Conservation (phyloP, 2,113 vertebrate genomes). For the Mandrillus leucophaeus region DNA sequence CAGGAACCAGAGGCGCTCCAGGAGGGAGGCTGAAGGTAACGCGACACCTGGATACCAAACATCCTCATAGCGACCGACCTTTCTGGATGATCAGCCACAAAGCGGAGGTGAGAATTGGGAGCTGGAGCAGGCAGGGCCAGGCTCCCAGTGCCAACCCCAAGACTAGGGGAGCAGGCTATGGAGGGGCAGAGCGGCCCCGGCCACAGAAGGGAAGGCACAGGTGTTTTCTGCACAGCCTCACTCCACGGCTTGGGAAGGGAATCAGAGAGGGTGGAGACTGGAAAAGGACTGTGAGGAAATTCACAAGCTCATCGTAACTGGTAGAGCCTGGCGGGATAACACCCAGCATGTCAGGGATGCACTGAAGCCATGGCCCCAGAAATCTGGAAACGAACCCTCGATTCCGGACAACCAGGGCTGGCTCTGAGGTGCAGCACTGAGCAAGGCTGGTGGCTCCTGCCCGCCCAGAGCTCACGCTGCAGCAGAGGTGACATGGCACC, state of each 20-base stretch:
- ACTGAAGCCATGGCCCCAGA: neutral
- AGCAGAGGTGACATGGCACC: too few relatives aligned
- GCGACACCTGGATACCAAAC: neutral
- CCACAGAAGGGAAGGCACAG: neutral
- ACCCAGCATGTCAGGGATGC: neutral
- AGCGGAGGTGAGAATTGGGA: neutral
- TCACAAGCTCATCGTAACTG: too few relatives aligned
- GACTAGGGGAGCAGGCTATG: neutral
- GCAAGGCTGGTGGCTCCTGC: neutral
- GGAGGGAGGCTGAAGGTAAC: neutral
- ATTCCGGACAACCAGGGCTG: too few relatives aligned
- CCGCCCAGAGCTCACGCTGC: neutral
- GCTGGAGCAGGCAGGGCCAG: neutral
- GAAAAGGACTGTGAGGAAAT: neutral
- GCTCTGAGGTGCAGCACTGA: too few relatives aligned
- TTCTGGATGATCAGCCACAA: neutral
- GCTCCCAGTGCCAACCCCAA: neutral
- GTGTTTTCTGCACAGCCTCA: neutral
- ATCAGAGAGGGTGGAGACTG: neutral
- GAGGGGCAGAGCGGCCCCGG: neutral
- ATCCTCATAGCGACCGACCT: neutral
- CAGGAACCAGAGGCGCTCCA: neutral
- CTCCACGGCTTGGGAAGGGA: too few relatives aligned
- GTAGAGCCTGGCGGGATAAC: neutral
- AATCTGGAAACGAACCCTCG: accelerated